Evolutionary conservation across 2,113 vertebrate genomes (phyloP), one percentile per base, ranked within the genome.

Genomic region (Macquaria ambigua): DNA sequence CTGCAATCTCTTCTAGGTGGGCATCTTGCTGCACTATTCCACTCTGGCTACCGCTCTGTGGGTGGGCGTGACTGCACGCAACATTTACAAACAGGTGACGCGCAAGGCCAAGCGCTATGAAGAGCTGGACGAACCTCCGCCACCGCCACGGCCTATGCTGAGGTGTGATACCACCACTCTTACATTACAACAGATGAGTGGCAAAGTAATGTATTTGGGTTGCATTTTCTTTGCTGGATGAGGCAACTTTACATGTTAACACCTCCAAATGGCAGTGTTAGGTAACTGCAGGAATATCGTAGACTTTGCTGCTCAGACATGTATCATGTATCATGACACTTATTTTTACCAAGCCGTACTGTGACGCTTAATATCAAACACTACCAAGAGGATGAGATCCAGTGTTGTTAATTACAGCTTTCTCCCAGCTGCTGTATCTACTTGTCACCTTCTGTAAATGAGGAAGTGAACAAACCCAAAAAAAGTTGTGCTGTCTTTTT

Each of bases 41-140:
- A 99, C 98, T 10, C 96, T 99, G 74, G 97, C 98, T 3, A 99
- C 98, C 0, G 96, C 98, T 2, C 87, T 99, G 1, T 99, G 98
- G 98, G 96, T 98, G 12, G 98, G 98, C 1, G 98, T 99, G 83
- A 99, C 98, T 0, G 98, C 97, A 64, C 96, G 98, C 62, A 99
- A 99, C 91, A 98, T 99, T 92, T 99, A 99, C 89, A 99, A 99
- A 67, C 98, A 99, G 95, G 95, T 99, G 87, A 99, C 98, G 0
- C 97, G 97, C 78, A 99, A 99, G 87, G 95, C 96, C 37, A 99
- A 99, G 20, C 94, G 97, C 18, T 98, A 97, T 56, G 98, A 98
- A 77, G 98, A 99, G 82, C 96, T 98, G 62, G 98, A 99, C 23
- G 98, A 99, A 55, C 97, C 97, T 0, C 98, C 97, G 0, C 98